Evolutionary conservation across 2,888 invertebrate species (phyloP).

Genomic region (Melinaea menophilus): DNA sequence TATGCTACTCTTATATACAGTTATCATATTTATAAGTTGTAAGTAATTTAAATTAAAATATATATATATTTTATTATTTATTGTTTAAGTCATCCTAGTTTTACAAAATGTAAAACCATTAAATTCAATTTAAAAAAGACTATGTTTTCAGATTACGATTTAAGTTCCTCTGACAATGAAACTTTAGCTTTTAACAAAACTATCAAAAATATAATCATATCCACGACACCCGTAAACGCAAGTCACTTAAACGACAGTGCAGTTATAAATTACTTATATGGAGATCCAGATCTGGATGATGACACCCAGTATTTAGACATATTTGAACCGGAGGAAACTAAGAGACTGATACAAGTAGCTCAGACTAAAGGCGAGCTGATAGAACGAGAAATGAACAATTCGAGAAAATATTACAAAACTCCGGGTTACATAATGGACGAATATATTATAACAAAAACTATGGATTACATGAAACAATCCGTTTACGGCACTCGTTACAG

Average conservation of each 20-base stretch:
- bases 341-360: slow-evolving; percentile 29
- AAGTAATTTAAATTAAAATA: too few species aligned
- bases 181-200: not conserved
- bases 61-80: too few species aligned
- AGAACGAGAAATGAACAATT: slow-evolving; percentile 14
- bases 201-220: slow-evolving; percentile 7
- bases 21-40: too few species aligned
- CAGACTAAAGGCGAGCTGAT: slow-evolving; percentile 18
- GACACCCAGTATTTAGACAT: slow-evolving; percentile 29
- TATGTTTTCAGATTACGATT: not conserved
- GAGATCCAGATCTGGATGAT: not conserved
- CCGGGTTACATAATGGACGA: not conserved
- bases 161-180: not conserved
- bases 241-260: slow-evolving; percentile 3
- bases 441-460: slow-evolving; percentile 20
- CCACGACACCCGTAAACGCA: slow-evolving; percentile 2
- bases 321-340: slow-evolving; percentile 31
- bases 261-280: not conserved
- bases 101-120: not conserved
- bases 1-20: too few species aligned
- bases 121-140: not conserved
- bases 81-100: too few species aligned
- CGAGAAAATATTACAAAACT: not conserved
- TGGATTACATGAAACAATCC: slow-evolving; percentile 42
- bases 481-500: slow-evolving; percentile 41